A percentile compares a stretch with the other conserved stretches of the same genome.
phyloP scores from a whole-genome alignment of 2,888 invertebrate species.

The Melanostoma scalare region DNA sequence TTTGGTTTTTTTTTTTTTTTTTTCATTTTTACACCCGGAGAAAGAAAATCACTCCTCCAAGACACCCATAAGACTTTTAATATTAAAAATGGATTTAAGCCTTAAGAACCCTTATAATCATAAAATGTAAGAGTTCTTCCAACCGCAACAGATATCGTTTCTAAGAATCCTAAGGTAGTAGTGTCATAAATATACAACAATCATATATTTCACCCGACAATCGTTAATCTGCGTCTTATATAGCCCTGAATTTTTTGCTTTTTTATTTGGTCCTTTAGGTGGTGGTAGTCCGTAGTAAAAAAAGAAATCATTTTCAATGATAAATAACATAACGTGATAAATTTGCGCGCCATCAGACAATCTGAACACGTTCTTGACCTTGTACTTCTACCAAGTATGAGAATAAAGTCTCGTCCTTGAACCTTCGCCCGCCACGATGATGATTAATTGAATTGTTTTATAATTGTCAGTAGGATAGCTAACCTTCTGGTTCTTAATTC shows the following conservation, averaged over 20 bases:
- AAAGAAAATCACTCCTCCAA: not conserved
- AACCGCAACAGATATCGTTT: constrained; percentile 4
- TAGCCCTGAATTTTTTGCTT: too few relatives aligned
- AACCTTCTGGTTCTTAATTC: not conserved
- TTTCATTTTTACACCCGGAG: not conserved
- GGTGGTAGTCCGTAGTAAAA: not conserved
- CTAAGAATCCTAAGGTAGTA: not conserved
- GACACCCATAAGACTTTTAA: not conserved
- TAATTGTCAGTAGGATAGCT: constrained; percentile 22
- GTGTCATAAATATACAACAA: constrained; percentile 37
- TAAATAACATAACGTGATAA: constrained; percentile 30
- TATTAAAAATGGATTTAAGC: not conserved
- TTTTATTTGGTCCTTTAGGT: constrained; percentile 46
- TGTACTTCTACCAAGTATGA: not conserved
- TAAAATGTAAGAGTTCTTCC: constrained; percentile 38
- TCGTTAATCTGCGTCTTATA: constrained; percentile 45
- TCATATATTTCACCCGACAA: constrained; percentile 21
- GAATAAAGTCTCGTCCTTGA: constrained; percentile 1
- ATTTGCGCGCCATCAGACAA: constrained; percentile 21
- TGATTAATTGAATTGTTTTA: constrained; percentile 50
- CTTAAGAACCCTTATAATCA: constrained; percentile 31
- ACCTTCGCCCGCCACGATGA: not conserved
- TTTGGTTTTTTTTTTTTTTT: not conserved
- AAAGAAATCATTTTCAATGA: constrained; percentile 51
- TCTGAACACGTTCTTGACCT: not conserved